Evolutionary conservation across 2,888 invertebrate genomes (phyloP).

Genomic region (Parnassius apollo): DNA sequence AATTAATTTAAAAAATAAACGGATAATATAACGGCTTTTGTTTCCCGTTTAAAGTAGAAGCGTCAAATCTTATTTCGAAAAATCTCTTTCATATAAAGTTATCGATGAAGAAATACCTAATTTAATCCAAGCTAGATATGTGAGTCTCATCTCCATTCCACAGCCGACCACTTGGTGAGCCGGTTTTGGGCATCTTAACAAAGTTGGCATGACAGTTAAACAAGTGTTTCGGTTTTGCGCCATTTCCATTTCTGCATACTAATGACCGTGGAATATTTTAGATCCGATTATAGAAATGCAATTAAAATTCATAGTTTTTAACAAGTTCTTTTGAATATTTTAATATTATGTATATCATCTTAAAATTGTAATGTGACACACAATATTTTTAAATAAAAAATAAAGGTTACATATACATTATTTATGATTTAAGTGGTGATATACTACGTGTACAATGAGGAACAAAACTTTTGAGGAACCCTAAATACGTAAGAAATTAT

Average conservation of each 20-base stretch:
- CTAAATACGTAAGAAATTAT: too few species aligned
- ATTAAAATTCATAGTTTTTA: too few species aligned
- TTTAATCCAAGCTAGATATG: slow-evolving; percentile 10
- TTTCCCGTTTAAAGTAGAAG: neutral
- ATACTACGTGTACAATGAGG: too few species aligned
- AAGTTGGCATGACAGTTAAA: neutral
- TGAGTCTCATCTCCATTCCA: slow-evolving; percentile 25
- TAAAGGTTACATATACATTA: too few species aligned
- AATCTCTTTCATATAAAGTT: slow-evolving; percentile 2
- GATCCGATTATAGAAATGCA: neutral
- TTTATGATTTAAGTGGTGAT: too few species aligned
- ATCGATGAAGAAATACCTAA: slow-evolving; percentile 9
- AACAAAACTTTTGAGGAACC: too few species aligned
- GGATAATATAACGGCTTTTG: neutral
- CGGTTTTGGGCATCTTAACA: slow-evolving; percentile 32
- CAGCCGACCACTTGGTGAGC: slow-evolving; percentile 40
- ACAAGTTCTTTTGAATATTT: too few species aligned
- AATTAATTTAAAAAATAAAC: too few species aligned
- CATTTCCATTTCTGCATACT: slow-evolving; percentile 19
- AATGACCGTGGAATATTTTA: neutral
- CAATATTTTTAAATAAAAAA: too few species aligned
- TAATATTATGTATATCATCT: too few species aligned
- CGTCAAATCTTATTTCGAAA: neutral
- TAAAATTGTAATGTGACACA: too few species aligned
- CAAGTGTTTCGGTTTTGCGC: slow-evolving; percentile 8